Conservation (phyloP, 2,113 vertebrate species). For the Campylomormyrus tamandua region DNA sequence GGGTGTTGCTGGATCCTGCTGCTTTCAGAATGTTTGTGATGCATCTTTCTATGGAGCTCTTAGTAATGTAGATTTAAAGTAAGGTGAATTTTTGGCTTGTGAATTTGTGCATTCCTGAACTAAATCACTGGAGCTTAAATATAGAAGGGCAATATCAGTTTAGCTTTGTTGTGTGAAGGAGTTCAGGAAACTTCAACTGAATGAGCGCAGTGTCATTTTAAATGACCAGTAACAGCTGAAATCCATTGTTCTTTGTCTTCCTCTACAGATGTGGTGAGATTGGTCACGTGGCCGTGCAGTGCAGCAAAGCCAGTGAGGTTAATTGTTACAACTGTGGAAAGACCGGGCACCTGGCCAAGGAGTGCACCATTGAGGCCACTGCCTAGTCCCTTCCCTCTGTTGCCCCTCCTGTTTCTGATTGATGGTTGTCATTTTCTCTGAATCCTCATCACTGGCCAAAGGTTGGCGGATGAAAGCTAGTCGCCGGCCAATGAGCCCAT, state of each 20-base stretch:
- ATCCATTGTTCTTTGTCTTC: neutral
- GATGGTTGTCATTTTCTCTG: slow-evolving; percentile 99
- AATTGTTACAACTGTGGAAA: slow-evolving; percentile 99
- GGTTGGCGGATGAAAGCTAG: slow-evolving; percentile 84
- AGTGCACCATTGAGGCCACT: slow-evolving; percentile 96
- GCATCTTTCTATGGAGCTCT: neutral
- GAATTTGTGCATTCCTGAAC: neutral
- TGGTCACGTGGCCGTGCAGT: slow-evolving; percentile 96
- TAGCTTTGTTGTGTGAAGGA: neutral
- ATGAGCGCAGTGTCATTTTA: neutral
- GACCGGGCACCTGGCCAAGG: slow-evolving; percentile 96
- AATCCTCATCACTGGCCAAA: slow-evolving; percentile 99
- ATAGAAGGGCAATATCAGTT: neutral
- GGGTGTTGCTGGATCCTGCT: neutral
- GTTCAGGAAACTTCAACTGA: neutral
- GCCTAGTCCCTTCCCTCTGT: slow-evolving; percentile 80
- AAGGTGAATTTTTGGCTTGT: neutral
- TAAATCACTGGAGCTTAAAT: neutral
- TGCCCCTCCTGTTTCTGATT: slow-evolving; percentile 99
- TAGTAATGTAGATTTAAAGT: neutral
- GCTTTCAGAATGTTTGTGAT: neutral
- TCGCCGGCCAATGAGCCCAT: slow-evolving; percentile 94
- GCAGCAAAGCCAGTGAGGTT: slow-evolving; percentile 95
- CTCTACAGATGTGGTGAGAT: slow-evolving; percentile 89
- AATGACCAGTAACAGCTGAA: neutral